phyloP scores from a whole-genome alignment of 2,888 invertebrate species.

The Macrophya alboannulata region DNA sequence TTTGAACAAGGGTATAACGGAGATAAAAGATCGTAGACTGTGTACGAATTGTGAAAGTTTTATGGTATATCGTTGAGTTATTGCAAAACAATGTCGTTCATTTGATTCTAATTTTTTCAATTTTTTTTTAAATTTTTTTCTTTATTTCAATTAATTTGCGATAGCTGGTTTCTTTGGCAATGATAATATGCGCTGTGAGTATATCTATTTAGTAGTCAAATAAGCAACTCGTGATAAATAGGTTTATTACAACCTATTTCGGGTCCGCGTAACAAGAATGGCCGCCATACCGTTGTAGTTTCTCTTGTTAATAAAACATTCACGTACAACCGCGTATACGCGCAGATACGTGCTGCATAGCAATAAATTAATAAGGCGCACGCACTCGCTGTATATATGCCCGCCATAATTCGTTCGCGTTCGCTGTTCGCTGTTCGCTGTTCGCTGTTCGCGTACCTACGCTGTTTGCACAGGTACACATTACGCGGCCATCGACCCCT shows the following conservation, averaged over 20 bases:
- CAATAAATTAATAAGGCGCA: conserved; percentile 61
- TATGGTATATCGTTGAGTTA: not conserved
- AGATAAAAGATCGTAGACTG: not conserved
- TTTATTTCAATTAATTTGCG: not conserved
- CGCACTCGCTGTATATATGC: conserved; percentile 30
- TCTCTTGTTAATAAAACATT: conserved; percentile 66
- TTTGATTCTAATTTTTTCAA: too few species aligned
- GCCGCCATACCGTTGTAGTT: conserved; percentile 34
- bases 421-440: conserved; percentile 4
- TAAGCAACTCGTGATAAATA: conserved; percentile 49
- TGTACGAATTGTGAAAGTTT: not conserved
- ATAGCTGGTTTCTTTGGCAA: not conserved
- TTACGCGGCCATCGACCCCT: conserved; percentile 42
- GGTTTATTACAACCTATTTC: conserved; percentile 59
- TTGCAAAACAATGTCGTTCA: not conserved
- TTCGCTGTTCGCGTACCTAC: too few species aligned
- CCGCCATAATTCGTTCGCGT: conserved; percentile 42
- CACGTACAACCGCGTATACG: conserved; percentile 55
- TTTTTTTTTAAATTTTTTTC: too few species aligned
- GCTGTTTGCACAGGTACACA: conserved; percentile 48
- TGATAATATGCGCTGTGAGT: not conserved
- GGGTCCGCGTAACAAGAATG: conserved; percentile 42
- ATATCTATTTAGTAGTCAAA: conserved; percentile 48
- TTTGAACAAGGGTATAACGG: not conserved
- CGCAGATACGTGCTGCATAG: conserved; percentile 44